phyloP scores from a whole-genome alignment of 1,140 invertebrate species.

The Drosophila setifemur region DNA sequence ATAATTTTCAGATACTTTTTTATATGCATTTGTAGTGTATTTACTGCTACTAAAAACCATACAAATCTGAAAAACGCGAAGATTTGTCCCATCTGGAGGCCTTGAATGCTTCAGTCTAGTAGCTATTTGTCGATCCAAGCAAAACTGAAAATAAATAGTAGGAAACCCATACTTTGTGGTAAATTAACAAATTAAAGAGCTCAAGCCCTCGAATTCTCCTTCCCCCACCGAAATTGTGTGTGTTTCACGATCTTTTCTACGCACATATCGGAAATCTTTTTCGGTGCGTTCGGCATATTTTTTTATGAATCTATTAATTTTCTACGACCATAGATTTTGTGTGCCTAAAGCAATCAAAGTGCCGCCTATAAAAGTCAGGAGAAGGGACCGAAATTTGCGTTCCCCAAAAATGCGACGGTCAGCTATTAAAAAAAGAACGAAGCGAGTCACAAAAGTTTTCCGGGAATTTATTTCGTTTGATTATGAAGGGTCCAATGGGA shows the following conservation, averaged over 20 bases:
- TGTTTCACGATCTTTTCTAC: background rate
- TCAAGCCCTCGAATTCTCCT: constrained; percentile 1
- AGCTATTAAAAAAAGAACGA: background rate
- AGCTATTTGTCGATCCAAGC: constrained; percentile 41
- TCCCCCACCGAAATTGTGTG: background rate
- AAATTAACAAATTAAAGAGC: constrained; percentile 75
- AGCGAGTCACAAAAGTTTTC: constrained; percentile 29
- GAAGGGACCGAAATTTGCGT: constrained; percentile 24
- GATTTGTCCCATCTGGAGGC: constrained; percentile 1
- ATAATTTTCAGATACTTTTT: no score
- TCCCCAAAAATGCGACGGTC: constrained; percentile 28
- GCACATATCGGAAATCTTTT: constrained; percentile 61
- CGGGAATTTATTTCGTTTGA: background rate
- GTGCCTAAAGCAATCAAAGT: constrained; percentile 63
- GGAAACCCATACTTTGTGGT: constrained; percentile 56
- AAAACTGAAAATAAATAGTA: background rate
- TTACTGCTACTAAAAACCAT: no score
- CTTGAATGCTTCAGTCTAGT: constrained; percentile 43
- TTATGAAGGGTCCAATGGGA: background rate
- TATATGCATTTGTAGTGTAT: no score
- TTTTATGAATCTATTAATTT: constrained; percentile 76
- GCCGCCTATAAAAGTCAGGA: constrained; percentile 41
- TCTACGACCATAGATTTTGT: constrained; percentile 69
- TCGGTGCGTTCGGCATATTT: constrained; percentile 46
- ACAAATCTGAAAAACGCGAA: constrained; percentile 10